These are phyloP conservation scores for Saccopteryx bilineata DNA, from an alignment of 2,113 vertebrate species.

Conservation along the genomic window DNA sequence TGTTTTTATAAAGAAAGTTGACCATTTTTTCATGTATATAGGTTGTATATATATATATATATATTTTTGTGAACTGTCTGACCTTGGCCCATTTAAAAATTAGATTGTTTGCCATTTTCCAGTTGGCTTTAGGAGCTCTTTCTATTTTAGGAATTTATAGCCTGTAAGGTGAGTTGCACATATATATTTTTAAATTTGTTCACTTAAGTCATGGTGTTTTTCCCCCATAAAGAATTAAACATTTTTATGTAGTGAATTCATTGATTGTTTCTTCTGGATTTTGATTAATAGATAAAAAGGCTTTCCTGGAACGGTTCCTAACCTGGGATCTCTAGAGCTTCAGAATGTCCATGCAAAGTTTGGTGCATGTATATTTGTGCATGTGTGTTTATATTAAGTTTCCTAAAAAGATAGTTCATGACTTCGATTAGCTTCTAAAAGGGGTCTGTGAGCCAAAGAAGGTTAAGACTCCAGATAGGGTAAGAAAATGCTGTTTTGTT, in stretches of 20 bases:
- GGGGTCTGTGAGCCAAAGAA: neutral
- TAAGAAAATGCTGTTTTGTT: slow-evolving; percentile 41
- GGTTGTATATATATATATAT: neutral
- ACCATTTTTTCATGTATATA: neutral
- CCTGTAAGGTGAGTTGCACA: neutral
- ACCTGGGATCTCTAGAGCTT: neutral
- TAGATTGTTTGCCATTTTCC: neutral
- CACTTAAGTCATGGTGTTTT: neutral
- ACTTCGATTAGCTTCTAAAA: slow-evolving; percentile 31
- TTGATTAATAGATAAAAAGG: neutral
- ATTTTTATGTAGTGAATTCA: slow-evolving; percentile 9
- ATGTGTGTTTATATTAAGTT: neutral
- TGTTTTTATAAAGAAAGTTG: slow-evolving; percentile 38
- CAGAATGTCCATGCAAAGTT: neutral
- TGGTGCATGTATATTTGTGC: slow-evolving; percentile 29
- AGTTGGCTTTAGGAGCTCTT: neutral
- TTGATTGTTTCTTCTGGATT: neutral
- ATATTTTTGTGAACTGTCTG: neutral
- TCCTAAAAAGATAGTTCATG: neutral
- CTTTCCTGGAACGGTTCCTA: neutral
- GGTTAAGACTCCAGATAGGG: neutral
- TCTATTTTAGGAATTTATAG: neutral
- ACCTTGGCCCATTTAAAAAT: neutral
- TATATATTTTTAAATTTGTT: neutral
- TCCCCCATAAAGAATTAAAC: neutral